Percentiles rank a stretch among this genome's conserved stretches.
phyloP scores from a whole-genome alignment of 2,113 vertebrate genomes.

The Suncus etruscus region DNA sequence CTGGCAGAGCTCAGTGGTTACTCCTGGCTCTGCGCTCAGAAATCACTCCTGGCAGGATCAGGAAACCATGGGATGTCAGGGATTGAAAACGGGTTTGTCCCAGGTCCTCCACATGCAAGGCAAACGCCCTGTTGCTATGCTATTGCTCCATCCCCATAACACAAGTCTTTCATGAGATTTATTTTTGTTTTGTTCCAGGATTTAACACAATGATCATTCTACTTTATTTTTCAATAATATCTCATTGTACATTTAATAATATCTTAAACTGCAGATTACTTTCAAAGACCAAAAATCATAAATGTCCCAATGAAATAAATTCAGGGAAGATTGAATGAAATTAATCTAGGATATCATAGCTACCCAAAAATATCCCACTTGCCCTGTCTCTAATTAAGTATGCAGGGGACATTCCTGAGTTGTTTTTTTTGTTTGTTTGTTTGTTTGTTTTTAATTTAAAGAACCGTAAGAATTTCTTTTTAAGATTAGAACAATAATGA shows the following conservation, averaged over 20 bases:
- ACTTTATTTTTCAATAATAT: not conserved
- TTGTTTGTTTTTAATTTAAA: too few relatives aligned
- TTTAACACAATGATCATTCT: not conserved
- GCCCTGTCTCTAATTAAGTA: not conserved
- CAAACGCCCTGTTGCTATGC: too few relatives aligned
- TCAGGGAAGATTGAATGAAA: not conserved
- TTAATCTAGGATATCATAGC: too few relatives aligned
- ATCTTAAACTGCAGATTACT: constrained; percentile 40
- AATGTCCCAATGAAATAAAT: not conserved
- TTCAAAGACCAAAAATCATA: constrained; percentile 24
- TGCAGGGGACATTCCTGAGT: not conserved
- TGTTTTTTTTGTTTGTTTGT: not conserved
- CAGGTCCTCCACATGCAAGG: too few relatives aligned
- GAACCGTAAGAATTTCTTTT: not conserved
- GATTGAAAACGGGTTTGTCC: too few relatives aligned
- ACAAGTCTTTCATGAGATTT: not conserved
- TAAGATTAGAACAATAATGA: not conserved
- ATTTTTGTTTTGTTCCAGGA: constrained; percentile 2
- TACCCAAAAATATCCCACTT: not conserved
- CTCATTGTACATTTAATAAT: constrained; percentile 50
- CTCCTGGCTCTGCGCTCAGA: too few relatives aligned
- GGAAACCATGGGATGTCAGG: too few relatives aligned
- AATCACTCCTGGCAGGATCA: too few relatives aligned
- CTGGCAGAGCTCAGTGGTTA: too few relatives aligned
- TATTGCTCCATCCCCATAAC: too few relatives aligned